Evolutionary conservation across 2,113 vertebrate species (phyloP).

Genomic region (Ailurus styani): DNA sequence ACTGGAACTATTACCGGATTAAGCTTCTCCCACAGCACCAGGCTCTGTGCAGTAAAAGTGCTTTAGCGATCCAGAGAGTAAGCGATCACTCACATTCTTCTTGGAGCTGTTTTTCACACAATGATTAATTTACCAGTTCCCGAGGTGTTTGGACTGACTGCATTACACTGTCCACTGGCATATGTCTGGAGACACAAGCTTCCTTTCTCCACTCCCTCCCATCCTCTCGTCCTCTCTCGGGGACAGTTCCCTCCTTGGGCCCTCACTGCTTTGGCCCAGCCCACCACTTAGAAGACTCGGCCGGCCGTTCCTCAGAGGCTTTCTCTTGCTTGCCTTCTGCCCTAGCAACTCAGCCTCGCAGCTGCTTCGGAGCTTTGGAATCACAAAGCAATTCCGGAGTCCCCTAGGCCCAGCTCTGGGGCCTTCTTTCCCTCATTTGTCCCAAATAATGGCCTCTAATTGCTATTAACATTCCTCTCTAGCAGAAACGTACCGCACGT

Average conservation of each 20-base stretch:
- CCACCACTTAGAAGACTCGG: not conserved
- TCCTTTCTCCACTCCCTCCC: not conserved
- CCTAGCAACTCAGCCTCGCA: not conserved
- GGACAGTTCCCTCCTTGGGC: not conserved
- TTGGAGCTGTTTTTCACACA: not conserved
- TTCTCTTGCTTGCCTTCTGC: slow-evolving; percentile 17
- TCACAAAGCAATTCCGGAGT: slow-evolving; percentile 23
- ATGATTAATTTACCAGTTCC: not conserved
- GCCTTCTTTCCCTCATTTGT: slow-evolving; percentile 21
- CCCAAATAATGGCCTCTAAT: slow-evolving; percentile 36
- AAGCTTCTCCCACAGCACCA: not conserved
- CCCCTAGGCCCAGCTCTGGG: not conserved
- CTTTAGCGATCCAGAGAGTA: not conserved
- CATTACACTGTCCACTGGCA: not conserved
- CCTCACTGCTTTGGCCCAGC: not conserved
- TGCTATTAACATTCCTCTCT: slow-evolving; percentile 7
- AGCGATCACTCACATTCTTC: not conserved
- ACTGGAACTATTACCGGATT: not conserved
- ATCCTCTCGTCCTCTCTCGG: not conserved
- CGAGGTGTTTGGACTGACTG: not conserved
- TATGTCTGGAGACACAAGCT: not conserved
- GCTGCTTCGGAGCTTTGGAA: not conserved
- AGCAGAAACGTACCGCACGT: not conserved
- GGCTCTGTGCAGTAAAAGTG: not conserved
- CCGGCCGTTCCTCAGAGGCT: not conserved